Percentiles rank a stretch among this genome's conserved stretches.
These are phyloP conservation scores for Agrochola circellaris DNA, from an alignment of 2,888 invertebrate genomes.

Conservation along the genomic window DNA sequence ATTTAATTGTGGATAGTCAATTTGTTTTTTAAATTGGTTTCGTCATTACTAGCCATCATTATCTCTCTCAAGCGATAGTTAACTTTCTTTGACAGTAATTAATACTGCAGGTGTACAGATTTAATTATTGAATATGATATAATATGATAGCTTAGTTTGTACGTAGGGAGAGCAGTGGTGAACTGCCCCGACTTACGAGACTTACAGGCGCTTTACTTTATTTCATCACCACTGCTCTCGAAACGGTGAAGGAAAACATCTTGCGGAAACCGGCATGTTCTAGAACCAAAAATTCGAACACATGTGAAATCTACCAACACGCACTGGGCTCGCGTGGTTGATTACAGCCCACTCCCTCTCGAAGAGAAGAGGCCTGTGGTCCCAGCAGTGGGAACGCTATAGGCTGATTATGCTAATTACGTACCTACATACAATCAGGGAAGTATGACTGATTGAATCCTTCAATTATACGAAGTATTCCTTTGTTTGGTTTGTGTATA, in stretches of 20 bases:
- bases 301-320: too few species aligned
- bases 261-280: too few species aligned
- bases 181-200: too few species aligned
- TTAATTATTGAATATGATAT: constrained; percentile 6
- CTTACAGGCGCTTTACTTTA: too few species aligned
- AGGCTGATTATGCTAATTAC: neutral
- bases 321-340: too few species aligned
- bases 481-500: constrained; percentile 26
- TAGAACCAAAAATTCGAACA: too few species aligned
- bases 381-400: too few species aligned
- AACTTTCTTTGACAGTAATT: constrained; percentile 49
- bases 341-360: too few species aligned
- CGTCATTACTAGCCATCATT: constrained; percentile 29
- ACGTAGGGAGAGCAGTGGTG: too few species aligned
- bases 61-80: constrained; percentile 18
- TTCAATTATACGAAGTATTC: constrained; percentile 29
- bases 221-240: too few species aligned
- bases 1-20: constrained; percentile 35
- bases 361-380: too few species aligned
- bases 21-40: constrained; percentile 44
- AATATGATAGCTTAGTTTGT: neutral
- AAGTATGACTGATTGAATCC: neutral
- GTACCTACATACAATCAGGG: neutral
- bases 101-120: constrained; percentile 32
- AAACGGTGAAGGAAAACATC: too few species aligned